Evolutionary conservation across 2,113 vertebrate species (phyloP), one percentile per base, ranked within the genome.

Genomic region (Mirounga angustirostris): DNA sequence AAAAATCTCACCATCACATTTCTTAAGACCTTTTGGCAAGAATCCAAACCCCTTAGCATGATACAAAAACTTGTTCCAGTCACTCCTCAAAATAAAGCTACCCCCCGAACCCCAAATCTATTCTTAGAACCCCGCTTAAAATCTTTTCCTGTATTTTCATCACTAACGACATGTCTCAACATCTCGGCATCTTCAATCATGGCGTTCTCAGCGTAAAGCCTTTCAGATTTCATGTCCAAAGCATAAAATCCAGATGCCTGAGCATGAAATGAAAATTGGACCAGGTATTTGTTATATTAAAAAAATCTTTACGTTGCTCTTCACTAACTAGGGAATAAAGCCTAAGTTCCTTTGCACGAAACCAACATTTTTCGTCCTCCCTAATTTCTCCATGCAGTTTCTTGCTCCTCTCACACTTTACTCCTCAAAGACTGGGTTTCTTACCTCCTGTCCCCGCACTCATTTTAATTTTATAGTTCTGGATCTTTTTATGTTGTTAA

Each of bases 81-180:
- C 65, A 43, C 54, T 79, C n/a, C 59, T 89, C 58, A 76, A 92
- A 94, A 96, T 61, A 18, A 95, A 97, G 71, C 82, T 52, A 87
- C 26, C 18, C 43, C 40, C 9, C 69, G 22, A 85, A 74, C 81
- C 43, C 74, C 24, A 24, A 14, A 85, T 94, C 61, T 33, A 9
- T 58, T 80, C 71, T 50, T 19, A 67, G 61, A 91, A 86, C 36
- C 54, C 73, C 0, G 0, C 65, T 43, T 81, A 46, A 73, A 63
- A n/a, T 61, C 94, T 89, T 61, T 22, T 18, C 50, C 46, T 14
- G 2, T 6, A 3, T 65, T 88, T 74, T 85, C 40, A 43, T 65
- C 40, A 16, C 26, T 43, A 19, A 33, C n/a, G 2, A 76, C n/a
- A 19, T 15, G 58, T 16, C 71, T 71, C 54, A 0, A 2, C 33